Conservation (phyloP, 2,113 vertebrate species). For the Hyperoodon ampullatus region DNA sequence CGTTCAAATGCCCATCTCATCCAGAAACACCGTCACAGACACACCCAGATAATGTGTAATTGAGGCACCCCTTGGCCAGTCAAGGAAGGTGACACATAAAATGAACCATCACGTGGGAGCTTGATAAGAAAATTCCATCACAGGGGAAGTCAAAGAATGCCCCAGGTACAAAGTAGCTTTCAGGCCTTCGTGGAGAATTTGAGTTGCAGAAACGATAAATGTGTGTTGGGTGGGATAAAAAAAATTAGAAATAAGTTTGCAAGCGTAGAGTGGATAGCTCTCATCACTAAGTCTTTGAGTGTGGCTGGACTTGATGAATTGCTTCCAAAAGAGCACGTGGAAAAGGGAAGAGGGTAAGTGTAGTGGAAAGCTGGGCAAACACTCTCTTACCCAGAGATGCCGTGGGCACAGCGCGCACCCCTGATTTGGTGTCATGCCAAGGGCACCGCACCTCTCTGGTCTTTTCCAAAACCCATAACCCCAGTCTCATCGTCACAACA, state of each 20-base stretch:
- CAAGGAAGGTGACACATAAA: neutral
- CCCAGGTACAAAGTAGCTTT: neutral
- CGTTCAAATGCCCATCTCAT: neutral
- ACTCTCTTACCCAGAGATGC: no score
- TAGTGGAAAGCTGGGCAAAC: rapidly evolving
- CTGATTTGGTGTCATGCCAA: neutral
- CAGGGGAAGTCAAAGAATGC: neutral
- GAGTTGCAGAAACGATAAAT: neutral
- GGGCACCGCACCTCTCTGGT: neutral
- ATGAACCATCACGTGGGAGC: neutral
- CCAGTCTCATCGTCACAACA: neutral
- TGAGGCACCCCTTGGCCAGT: neutral
- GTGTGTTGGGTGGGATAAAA: neutral
- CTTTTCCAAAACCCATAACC: neutral
- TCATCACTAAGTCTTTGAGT: neutral
- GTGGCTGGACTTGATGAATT: neutral
- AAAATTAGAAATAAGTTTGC: neutral
- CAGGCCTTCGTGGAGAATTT: neutral
- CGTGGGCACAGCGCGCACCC: rapidly evolving
- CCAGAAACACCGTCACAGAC: neutral
- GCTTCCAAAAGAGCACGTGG: neutral
- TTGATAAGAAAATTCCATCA: neutral
- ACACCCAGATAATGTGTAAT: neutral
- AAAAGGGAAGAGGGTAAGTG: no score
- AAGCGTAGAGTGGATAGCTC: neutral